Evolutionary conservation across 2,888 invertebrate genomes (phyloP), one percentile per base, ranked within the genome.

Genomic region (Syritta pipiens): DNA sequence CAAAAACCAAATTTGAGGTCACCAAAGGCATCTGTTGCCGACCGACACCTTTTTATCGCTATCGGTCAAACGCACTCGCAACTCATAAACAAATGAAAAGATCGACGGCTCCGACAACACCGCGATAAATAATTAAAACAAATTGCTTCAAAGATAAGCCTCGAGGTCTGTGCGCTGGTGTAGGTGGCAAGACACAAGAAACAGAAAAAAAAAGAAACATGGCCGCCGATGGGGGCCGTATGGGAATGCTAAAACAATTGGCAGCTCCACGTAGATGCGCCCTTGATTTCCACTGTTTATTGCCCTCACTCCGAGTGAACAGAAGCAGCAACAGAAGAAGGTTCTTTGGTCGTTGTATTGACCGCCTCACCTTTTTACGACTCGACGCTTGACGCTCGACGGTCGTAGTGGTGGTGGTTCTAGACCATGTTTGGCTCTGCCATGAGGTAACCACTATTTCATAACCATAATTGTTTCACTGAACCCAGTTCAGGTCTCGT

Each of bases 271-370:
- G 53, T 60, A 55, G 55, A 55, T 44, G 40, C 42, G 55, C 60
- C 77, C 72, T 79, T 79, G 77, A 79, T 79, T 60, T 44, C 48
- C 12, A 55, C 26, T 79, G 72, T 79, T 65, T 72, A 65, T 72
- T 72, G 72, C 60, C 77, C 77, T 72, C 49, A 28, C 12, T 37
- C 60, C 40, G 19, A n/a, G n/a, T n/a, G n/a, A n/a, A n/a, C 19
- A 42, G 22, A 30, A 10, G 28, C 20, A 35, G 48, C 17, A 49
- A 14, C 55, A 10, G 28, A 53, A 17, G 60, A 63, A 53, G 46
- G 46, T 60, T 60, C 40, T 42, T 19, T 9, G 9, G 26, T 10
- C 3, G 22, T 30, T 22, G n/a, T 2, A 26, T 35, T 28, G 55
- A 28, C 67, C 48, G 40, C 19, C 48, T 22, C 22, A 14, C 6